Conservation (phyloP, 2,888 invertebrate species). For the Drosophila nigricruria region DNA sequence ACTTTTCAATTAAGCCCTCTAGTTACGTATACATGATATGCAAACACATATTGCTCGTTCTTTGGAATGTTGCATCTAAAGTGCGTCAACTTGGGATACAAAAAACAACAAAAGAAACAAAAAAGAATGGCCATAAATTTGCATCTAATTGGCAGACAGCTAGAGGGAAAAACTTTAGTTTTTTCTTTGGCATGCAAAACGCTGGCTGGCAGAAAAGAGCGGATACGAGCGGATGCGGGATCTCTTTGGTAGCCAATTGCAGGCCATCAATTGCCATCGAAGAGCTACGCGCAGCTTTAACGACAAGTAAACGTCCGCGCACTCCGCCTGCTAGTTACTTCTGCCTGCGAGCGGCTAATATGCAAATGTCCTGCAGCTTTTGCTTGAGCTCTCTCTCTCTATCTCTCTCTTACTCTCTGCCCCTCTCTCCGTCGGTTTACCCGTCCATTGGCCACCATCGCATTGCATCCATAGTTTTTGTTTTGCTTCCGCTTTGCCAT, state of each 20-base stretch:
- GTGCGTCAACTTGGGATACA: constrained; percentile 8
- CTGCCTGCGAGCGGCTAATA: constrained; percentile 68
- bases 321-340: constrained; percentile 20
- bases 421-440: not conserved
- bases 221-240: constrained; percentile 25
- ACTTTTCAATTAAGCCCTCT: not conserved
- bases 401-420: too few relatives aligned
- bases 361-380: constrained; percentile 77
- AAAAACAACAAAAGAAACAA: constrained; percentile 1
- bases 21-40: not conserved
- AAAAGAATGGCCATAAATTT: constrained; percentile 65
- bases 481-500: constrained; percentile 72
- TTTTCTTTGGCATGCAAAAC: constrained; percentile 45
- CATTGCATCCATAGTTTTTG: constrained; percentile 58
- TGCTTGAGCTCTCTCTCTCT: constrained; percentile 55
- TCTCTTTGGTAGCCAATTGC: constrained; percentile 11
- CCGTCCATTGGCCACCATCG: constrained; percentile 4
- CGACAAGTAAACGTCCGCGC: constrained; percentile 45
- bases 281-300: constrained; percentile 52
- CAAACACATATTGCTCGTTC: constrained; percentile 33
- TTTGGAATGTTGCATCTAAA: constrained; percentile 17
- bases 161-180: constrained; percentile 43
- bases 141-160: constrained; percentile 77
- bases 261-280: constrained; percentile 62
- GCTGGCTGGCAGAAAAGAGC: constrained; percentile 31